A percentile compares a stretch with the other conserved stretches of the same genome.
Evolutionary conservation across 2,113 vertebrate genomes (phyloP).

Genomic region (Grallaria varia): DNA sequence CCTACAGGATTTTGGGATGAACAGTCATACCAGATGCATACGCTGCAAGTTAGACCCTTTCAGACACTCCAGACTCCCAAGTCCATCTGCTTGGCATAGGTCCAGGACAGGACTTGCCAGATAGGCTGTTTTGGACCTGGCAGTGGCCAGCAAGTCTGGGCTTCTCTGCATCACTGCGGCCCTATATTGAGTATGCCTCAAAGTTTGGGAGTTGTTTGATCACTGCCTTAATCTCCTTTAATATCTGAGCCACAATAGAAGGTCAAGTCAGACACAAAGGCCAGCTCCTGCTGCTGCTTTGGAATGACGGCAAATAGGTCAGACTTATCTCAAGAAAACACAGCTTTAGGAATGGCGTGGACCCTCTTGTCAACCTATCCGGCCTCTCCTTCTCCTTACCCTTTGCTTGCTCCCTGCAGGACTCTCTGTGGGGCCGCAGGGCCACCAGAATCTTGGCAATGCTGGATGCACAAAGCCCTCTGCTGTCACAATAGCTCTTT

Average conservation of each 20-base stretch:
- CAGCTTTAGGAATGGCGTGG: background rate
- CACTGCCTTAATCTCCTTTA: slow-evolving; percentile 9
- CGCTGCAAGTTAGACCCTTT: background rate
- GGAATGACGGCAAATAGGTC: slow-evolving; percentile 23
- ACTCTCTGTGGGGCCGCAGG: background rate
- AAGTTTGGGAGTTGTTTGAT: background rate
- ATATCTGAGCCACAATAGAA: slow-evolving; percentile 60
- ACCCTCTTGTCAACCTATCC: slow-evolving; percentile 1
- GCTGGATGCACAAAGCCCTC: background rate
- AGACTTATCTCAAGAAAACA: slow-evolving; percentile 70
- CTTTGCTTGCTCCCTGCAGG: rapidly evolving
- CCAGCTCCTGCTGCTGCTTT: background rate
- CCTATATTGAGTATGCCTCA: background rate
- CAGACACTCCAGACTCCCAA: background rate
- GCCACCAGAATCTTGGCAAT: background rate
- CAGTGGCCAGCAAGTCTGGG: background rate
- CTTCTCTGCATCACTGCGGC: rapidly evolving
- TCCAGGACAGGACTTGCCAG: background rate
- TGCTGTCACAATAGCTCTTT: background rate
- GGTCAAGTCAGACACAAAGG: slow-evolving; percentile 65
- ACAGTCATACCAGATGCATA: background rate
- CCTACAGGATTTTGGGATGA: background rate
- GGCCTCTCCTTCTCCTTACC: background rate
- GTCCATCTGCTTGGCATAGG: background rate
- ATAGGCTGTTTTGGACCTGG: background rate